Percentiles rank a stretch among this genome's conserved stretches.
Conservation (phyloP, 53 echinoderm and acorn worm species). For the Paracentrotus lividus region DNA sequence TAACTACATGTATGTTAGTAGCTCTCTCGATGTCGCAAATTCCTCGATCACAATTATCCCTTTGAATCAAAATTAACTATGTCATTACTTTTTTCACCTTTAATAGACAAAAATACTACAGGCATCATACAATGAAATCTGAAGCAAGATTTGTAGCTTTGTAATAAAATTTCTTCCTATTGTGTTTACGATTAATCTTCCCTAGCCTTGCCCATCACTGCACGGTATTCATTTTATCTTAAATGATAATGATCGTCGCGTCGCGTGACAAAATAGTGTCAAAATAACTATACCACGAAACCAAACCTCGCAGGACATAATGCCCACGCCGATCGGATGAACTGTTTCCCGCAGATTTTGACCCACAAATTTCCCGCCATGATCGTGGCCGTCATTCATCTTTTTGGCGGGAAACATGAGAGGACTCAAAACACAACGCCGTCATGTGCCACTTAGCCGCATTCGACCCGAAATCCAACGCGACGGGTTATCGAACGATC, state of each 20-base stretch:
- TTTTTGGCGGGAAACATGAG: constrained; percentile 37
- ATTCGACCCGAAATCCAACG: constrained; percentile 24
- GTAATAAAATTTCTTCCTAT: too few relatives aligned
- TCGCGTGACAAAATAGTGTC: background rate
- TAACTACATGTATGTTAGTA: too few relatives aligned
- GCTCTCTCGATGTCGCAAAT: too few relatives aligned
- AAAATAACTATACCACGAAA: background rate
- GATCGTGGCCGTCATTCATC: background rate
- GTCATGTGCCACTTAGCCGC: constrained; percentile 38
- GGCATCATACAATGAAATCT: too few relatives aligned
- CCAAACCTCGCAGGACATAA: background rate
- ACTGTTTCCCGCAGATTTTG: background rate
- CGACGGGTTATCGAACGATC: constrained; percentile 9
- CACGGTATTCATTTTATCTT: background rate
- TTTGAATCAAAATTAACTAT: too few relatives aligned
- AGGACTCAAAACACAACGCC: background rate
- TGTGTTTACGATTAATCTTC: too few relatives aligned
- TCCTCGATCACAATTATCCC: too few relatives aligned
- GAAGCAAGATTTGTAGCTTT: too few relatives aligned
- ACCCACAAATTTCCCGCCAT: background rate
- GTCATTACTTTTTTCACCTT: too few relatives aligned
- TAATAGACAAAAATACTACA: too few relatives aligned
- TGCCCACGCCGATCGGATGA: background rate
- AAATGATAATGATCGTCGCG: background rate
- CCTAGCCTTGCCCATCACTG: background rate